A percentile compares a stretch with the other conserved stretches of the same genome.
These are phyloP conservation scores for Tarsius wallacei DNA, from an alignment of 2,797 vertebrate species.

Conservation along the genomic window DNA sequence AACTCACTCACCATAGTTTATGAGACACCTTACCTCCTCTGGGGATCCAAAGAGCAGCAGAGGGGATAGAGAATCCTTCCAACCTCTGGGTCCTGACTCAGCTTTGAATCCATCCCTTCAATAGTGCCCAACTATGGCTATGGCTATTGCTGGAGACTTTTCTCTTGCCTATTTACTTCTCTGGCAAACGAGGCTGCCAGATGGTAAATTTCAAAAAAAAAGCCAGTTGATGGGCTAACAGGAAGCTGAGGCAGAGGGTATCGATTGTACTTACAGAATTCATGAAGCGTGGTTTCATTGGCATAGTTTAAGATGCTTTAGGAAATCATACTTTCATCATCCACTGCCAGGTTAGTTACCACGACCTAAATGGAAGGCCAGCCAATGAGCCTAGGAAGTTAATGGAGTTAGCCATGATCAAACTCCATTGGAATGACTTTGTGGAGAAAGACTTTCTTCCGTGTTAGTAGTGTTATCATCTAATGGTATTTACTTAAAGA, in stretches of 20 bases:
- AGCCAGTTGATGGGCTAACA: neutral
- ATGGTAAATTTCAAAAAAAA: neutral
- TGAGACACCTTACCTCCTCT: neutral
- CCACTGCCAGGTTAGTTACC: neutral
- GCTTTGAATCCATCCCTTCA: neutral
- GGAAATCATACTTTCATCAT: neutral
- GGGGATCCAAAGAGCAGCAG: neutral
- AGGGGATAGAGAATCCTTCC: neutral
- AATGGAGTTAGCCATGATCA: neutral
- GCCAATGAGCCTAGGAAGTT: fast-evolving
- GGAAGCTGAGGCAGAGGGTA: neutral
- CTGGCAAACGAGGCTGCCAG: neutral
- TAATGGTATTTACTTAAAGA: neutral
- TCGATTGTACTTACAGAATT: neutral
- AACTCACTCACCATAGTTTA: neutral
- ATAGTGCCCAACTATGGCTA: neutral
- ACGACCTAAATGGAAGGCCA: neutral
- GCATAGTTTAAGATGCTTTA: neutral
- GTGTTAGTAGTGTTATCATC: neutral
- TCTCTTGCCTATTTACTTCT: neutral
- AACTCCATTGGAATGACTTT: neutral
- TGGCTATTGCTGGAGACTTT: neutral
- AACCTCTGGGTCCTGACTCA: neutral
- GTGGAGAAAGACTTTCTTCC: neutral
- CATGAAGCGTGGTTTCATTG: neutral